A percentile compares a stretch with the other conserved stretches of the same genome.
These are phyloP conservation scores for Galbula dea DNA, from an alignment of 2,113 vertebrate genomes.

Conservation along the genomic window DNA sequence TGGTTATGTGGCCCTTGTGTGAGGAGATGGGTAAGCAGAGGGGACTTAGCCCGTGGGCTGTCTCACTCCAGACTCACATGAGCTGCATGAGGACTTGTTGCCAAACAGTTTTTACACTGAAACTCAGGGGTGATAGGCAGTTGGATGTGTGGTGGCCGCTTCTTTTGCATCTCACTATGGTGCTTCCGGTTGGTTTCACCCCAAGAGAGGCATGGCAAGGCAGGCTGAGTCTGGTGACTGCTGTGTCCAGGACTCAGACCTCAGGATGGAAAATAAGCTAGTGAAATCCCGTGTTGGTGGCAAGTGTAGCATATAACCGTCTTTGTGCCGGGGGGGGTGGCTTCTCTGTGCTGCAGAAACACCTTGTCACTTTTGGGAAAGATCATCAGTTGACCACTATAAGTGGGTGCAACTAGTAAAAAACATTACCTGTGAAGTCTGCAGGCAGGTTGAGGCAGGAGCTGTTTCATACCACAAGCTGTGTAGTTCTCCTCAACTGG, in stretches of 20 bases:
- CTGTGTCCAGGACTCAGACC: rapidly evolving
- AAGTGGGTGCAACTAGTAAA: not conserved
- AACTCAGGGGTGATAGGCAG: not conserved
- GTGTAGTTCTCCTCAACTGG: too few relatives aligned
- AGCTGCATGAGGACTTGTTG: not conserved
- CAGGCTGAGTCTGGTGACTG: rapidly evolving
- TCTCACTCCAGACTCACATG: rapidly evolving
- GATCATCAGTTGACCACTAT: not conserved
- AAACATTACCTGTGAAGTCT: rapidly evolving
- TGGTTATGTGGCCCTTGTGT: not conserved
- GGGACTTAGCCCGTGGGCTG: not conserved
- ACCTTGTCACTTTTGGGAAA: rapidly evolving
- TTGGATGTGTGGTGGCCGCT: not conserved
- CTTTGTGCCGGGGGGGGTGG: not conserved
- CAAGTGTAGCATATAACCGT: not conserved
- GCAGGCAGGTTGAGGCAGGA: not conserved
- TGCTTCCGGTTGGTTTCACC: not conserved
- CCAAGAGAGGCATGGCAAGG: rapidly evolving
- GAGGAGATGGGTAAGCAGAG: not conserved
- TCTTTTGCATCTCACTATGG: not conserved
- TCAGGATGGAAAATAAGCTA: not conserved
- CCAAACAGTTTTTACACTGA: not conserved
- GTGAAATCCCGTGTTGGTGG: not conserved
- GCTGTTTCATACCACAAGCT: not conserved
- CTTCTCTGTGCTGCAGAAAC: not conserved